Base-by-base conservation (phyloP, 2,888 invertebrate genomes). In the Aleiodes testaceus region DNA sequence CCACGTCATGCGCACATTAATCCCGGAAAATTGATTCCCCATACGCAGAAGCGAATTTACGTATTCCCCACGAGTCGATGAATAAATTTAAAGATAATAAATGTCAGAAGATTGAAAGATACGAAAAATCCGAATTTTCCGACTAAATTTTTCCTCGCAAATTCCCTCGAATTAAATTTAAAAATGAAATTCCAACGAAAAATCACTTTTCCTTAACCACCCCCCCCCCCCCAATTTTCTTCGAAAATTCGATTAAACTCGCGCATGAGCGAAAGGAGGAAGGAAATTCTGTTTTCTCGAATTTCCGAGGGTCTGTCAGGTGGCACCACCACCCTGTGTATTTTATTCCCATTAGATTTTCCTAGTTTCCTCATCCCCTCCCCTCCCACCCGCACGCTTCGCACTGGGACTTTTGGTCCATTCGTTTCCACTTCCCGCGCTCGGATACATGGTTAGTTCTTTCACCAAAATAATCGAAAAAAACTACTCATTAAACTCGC, bases 301-400 rank as follows among this genome's bases (percentile, higher is more conserved):
- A 83, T 83, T 83, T 84, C 81, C 81, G 77, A 77, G 81, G 81
- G 81, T 79, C 83, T 80, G 83, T 83, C 82, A 84, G 85, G 84
- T 85, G 84, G 85, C 84, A 84, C 82, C 84, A 84, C 84, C 83
- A 79, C 59, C 66, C 50, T 22, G 53, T 45, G 50, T 42, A 59
- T 59, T 61, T 61, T 50, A 42, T 55, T 20, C 45, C 59, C 64
- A 36, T 47, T 61, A 36, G 36, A 59, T 63, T 45, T 45, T 44
- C n/a, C 20, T 12, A 22, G 44, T 4, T 9, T 7, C 47, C 63
- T 20, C 11, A 55, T 5, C 20, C 45, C 55, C 22, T n/a, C 11
- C 47, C 6, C n/a, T 50, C 42, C 9, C 63, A 63, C 63, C 61
- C 61, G 26, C 42, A 53, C 53, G 22, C 44, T 66, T 69, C 53